phyloP scores from a whole-genome alignment of 2,113 vertebrate genomes.

The Trachemys scripta region DNA sequence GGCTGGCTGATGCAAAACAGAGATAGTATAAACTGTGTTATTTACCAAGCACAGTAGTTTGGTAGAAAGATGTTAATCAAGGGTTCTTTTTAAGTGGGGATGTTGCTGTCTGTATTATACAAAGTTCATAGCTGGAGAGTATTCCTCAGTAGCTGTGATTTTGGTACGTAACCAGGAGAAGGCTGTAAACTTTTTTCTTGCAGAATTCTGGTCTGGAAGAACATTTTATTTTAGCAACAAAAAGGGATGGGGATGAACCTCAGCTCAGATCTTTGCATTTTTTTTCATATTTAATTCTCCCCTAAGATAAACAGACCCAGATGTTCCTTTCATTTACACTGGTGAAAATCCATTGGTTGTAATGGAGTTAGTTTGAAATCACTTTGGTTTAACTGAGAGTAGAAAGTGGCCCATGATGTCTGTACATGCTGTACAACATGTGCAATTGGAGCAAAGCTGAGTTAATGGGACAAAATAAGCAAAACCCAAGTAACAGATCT shows the following conservation, averaged over 20 bases:
- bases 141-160: neutral
- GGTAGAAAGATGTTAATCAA: neutral
- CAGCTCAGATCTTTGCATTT: neutral
- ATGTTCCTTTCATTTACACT: neutral
- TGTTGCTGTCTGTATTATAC: neutral
- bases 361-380: neutral
- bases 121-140: neutral
- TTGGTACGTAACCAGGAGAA: accelerated
- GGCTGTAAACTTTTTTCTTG: neutral
- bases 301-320: neutral
- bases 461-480: neutral
- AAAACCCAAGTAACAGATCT: neutral
- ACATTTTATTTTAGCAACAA: neutral
- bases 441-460: neutral
- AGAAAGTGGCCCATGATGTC: neutral
- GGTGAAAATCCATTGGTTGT: neutral
- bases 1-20: neutral
- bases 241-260: neutral
- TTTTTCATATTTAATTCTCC: neutral
- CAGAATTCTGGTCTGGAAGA: slow-evolving; percentile 10
- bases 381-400: neutral
- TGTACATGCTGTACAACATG: neutral
- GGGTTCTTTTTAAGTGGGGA: neutral
- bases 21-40: slow-evolving; percentile 19
- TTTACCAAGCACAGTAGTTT: slow-evolving; percentile 7